These are phyloP conservation scores for Perizoma flavofasciatum DNA, from an alignment of 2,888 invertebrate species.

Conservation along the genomic window DNA sequence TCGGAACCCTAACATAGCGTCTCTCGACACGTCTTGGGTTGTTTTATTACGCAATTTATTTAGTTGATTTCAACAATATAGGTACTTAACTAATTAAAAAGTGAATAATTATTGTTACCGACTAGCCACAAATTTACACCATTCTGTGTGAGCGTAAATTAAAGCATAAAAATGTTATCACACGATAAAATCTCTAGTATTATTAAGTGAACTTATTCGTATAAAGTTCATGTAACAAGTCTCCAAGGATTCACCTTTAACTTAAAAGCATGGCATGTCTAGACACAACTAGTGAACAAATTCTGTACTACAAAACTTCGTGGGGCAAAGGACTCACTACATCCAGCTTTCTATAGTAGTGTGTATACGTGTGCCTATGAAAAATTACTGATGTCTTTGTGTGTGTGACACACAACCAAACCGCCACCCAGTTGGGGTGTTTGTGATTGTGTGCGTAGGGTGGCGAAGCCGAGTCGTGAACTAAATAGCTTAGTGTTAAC, in stretches of 20 bases:
- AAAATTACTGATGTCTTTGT: conserved; percentile 74
- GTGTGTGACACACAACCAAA: conserved; percentile 54
- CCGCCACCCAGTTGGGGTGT: conserved; percentile 47
- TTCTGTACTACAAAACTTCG: conserved; percentile 80
- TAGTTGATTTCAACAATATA: too few relatives aligned
- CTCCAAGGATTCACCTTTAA: conserved; percentile 74
- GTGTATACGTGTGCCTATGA: conserved; percentile 75
- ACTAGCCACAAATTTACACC: not conserved
- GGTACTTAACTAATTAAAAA: not conserved
- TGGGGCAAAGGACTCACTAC: conserved; percentile 77
- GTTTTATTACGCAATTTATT: too few relatives aligned
- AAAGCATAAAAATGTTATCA: conserved; percentile 16
- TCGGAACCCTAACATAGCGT: too few relatives aligned
- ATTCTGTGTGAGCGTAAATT: conserved; percentile 4
- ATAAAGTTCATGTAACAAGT: conserved; percentile 63
- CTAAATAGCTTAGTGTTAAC: conserved; percentile 85
- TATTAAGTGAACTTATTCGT: conserved; percentile 43
- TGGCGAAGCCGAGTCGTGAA: conserved; percentile 76
- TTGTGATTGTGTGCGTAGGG: conserved; percentile 56
- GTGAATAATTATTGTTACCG: not conserved
- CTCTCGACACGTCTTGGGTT: too few relatives aligned
- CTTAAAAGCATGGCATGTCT: conserved; percentile 79
- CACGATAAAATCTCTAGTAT: conserved; percentile 27
- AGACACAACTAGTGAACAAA: conserved; percentile 81
- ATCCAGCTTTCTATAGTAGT: conserved; percentile 57